These are phyloP conservation scores for Thamnophis sirtalis DNA, from an alignment of 2,113 vertebrate genomes.

Conservation along the genomic window DNA sequence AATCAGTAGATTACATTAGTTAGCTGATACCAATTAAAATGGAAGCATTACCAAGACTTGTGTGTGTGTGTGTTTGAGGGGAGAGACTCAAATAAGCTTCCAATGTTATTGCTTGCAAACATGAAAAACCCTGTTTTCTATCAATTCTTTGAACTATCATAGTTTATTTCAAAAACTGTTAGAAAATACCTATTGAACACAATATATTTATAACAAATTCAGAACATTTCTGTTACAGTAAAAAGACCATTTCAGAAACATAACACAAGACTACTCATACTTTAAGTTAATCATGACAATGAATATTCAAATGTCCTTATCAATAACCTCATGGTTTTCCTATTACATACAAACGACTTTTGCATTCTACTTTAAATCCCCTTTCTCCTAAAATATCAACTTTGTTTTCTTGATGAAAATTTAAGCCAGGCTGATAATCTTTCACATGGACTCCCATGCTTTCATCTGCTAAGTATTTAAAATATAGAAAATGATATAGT, in stretches of 20 bases:
- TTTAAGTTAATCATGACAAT: background rate
- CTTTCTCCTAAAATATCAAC: background rate
- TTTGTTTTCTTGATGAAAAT: background rate
- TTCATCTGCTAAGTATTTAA: background rate
- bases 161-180: background rate
- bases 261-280: background rate
- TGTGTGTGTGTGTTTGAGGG: background rate
- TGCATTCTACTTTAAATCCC: slow-evolving; percentile 6
- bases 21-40: background rate
- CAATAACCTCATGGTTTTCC: background rate
- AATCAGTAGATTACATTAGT: background rate
- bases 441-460: background rate
- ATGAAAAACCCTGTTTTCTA: background rate
- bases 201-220: background rate
- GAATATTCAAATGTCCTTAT: background rate
- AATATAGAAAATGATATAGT: background rate
- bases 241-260: background rate
- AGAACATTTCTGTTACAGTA: background rate
- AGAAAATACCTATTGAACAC: slow-evolving; percentile 7
- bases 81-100: background rate
- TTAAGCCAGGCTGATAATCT: background rate
- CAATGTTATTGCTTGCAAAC: background rate
- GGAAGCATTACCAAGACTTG: background rate
- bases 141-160: background rate
- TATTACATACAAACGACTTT: background rate